Base-by-base conservation (phyloP, 2,797 vertebrate genomes). In the Hydrophis major region DNA sequence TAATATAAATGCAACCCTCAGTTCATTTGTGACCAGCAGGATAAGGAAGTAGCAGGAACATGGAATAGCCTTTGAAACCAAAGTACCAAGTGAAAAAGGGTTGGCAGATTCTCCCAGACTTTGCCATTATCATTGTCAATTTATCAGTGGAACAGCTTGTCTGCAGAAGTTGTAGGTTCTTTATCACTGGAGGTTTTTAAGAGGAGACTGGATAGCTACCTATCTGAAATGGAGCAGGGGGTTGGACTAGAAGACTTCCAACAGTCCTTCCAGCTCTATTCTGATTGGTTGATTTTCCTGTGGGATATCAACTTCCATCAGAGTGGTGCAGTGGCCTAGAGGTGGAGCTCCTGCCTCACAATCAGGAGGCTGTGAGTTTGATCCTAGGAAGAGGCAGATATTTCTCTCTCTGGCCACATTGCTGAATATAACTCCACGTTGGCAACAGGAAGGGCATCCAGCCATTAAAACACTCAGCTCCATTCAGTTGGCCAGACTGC, bases 1-100 rank as follows among this genome's bases (percentile, higher is more conserved):
- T 96, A 97, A 89, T 37, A 93, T 94, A 96, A 97, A 94, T 92
- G 95, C 61, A 96, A 96, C 87, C 63, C 0, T 0, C 94, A 94
- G 95, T 93, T 96, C 90, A 74, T 90, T 93, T 94, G 88, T 92
- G 93, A 88, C 87, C 95, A 57, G 87, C 87, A 60, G 0, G 4
- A 95, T 61, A 59, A 92, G 69, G 92, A 25, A 0, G 0, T 0
- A 0, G 86, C 53, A 92, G 92, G 22, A 95, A 6, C 47, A 2
- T 55, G 18, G n/a, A n/a, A 50, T 66, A 27, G 74, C 47, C 92
- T 86, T 89, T 93, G 87, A 92, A 94, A 88, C 53, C 25, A 92
- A 61, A 22, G 47, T 92, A 56, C 69, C 53, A 90, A 90, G 14
- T 27, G 92, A 74, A 87, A 47, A 63, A 27, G 11, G 92, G 88